Base-by-base conservation (phyloP, 2,888 invertebrate genomes). In the Frankliniella intonsa region DNA sequence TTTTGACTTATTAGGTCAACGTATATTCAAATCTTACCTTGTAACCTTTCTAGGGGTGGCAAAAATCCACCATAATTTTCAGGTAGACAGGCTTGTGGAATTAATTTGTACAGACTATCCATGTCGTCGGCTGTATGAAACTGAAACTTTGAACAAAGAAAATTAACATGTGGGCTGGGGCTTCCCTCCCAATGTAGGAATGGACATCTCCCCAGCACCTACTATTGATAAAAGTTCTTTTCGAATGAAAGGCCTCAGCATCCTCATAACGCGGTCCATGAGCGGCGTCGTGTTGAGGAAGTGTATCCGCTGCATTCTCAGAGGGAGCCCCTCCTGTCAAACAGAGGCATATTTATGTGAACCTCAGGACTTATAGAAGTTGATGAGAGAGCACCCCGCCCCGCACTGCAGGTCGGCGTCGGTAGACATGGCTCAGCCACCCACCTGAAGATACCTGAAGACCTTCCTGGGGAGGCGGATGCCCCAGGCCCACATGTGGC, bases 401-500 rank as follows among this genome's bases (percentile, higher is more conserved):
- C 5, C 5, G 38, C n/a, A n/a, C n/a, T n/a, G n/a, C n/a, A n/a
- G n/a, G n/a, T n/a, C n/a, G n/a, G n/a, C n/a, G n/a, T n/a, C n/a
- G n/a, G n/a, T n/a, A n/a, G n/a, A n/a, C n/a, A n/a, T n/a, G n/a
- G n/a, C n/a, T n/a, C n/a, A n/a, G n/a, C n/a, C 14, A n/a, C 65
- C 69, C 25, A 76, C 69, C 69, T 76, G 69, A 8, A 76, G 69
- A 12, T 76, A 76, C 69, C 25, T 76, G 69, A 76, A 76, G 69
- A 76, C 22, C 69, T 76, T 76, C 69, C 69, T 22, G 69, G 69
- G 69, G 11, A 76, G 69, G 11, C 22, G 25, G 69, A 76, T 76
- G 69, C 69, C 69, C 69, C 69, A 76, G 69, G 69, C 69, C 69
- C 69, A 76, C 69, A 76, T 76, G 69, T 76, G 69, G 69, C 69